Evolutionary conservation across 2,797 vertebrate species (phyloP).

Genomic region (Hafferia zeledoni): DNA sequence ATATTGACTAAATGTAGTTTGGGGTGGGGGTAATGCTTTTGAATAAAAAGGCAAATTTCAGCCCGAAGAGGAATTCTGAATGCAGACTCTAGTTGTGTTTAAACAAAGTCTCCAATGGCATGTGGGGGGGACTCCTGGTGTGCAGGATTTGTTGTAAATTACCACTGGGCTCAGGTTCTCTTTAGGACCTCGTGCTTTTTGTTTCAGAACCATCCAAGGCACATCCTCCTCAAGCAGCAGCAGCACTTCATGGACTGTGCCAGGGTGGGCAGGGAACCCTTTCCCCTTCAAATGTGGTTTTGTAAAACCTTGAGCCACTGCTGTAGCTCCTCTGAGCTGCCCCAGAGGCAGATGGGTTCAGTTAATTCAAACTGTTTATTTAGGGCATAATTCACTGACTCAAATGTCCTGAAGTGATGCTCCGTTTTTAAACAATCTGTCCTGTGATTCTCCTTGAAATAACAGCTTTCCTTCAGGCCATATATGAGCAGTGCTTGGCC

Average conservation of each 20-base stretch:
- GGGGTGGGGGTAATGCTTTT: not conserved
- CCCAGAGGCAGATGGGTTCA: not conserved
- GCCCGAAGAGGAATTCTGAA: not conserved
- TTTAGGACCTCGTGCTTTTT: not conserved
- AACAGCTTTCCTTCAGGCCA: not conserved
- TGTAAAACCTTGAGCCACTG: not conserved
- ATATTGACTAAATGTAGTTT: not conserved
- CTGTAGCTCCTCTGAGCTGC: not conserved
- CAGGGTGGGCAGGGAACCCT: not conserved
- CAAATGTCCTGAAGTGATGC: not conserved
- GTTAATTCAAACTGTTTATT: not conserved
- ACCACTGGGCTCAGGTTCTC: not conserved
- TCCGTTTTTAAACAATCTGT: not conserved
- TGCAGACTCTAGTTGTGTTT: not conserved
- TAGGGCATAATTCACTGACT: not conserved
- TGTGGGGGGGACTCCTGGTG: not conserved
- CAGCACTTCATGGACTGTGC: not conserved
- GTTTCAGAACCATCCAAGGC: not conserved
- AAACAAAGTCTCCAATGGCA: not conserved
- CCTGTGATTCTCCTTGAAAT: not conserved
- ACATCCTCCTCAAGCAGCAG: not conserved
- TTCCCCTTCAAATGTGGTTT: not conserved
- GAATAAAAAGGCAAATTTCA: not conserved
- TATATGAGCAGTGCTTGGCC: fast-evolving
- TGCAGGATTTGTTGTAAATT: not conserved